Evolutionary conservation across 2,888 invertebrate species (phyloP).

Genomic region (Lasioglossum malachurum): DNA sequence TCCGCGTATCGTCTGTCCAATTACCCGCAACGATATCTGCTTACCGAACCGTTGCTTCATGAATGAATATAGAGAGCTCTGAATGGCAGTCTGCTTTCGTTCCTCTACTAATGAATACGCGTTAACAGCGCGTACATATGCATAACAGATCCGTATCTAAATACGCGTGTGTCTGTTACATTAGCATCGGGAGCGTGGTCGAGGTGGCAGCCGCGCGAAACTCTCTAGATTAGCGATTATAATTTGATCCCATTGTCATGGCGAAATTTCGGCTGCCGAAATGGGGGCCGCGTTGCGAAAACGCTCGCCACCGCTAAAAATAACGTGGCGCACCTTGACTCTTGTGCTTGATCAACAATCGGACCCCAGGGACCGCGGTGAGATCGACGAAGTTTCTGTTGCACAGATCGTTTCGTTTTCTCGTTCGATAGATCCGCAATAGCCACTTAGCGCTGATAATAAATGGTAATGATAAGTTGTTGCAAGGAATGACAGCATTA

Average conservation of each 20-base stretch:
- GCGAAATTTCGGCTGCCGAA: slow-evolving; percentile 30
- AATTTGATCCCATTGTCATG: slow-evolving; percentile 43
- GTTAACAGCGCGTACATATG: slow-evolving; percentile 31
- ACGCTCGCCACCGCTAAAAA: not conserved
- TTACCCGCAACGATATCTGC: slow-evolving; percentile 40
- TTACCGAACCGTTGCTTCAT: slow-evolving; percentile 29
- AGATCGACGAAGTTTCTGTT: not conserved
- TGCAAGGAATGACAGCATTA: slow-evolving; percentile 1
- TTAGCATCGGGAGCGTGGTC: slow-evolving; percentile 22
- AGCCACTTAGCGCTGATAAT: not conserved
- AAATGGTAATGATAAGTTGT: slow-evolving; percentile 10
- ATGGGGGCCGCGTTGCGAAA: slow-evolving; percentile 18
- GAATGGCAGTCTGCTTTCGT: slow-evolving; percentile 34
- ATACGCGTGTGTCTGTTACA: slow-evolving; percentile 12
- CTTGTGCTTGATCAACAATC: not conserved
- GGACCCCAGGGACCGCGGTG: not conserved
- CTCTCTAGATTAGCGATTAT: slow-evolving; percentile 39
- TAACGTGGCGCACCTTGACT: slow-evolving; percentile 1
- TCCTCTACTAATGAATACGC: slow-evolving; percentile 45
- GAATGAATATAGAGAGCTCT: slow-evolving; percentile 43
- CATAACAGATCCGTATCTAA: slow-evolving; percentile 53
- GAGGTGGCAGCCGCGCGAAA: not conserved
- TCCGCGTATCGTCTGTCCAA: slow-evolving; percentile 21
- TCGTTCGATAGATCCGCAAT: not conserved
- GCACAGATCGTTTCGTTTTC: not conserved